Evolutionary conservation across 2,797 vertebrate genomes (phyloP).

Genomic region (Ctenopoma kingsleyae): DNA sequence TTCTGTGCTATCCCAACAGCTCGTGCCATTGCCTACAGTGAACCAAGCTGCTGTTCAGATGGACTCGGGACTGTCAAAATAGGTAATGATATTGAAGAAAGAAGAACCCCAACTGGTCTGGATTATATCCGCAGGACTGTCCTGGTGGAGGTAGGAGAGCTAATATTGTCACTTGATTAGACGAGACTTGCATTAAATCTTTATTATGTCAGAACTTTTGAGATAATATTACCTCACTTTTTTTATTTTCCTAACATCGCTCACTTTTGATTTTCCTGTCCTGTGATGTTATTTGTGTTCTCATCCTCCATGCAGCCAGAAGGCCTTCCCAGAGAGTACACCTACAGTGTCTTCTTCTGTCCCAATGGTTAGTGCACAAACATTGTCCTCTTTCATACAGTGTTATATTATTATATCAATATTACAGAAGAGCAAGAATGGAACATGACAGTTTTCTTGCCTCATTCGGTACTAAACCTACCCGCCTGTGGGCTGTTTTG

Average conservation of each 20-base stretch:
- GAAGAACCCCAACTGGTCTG: slow-evolving; percentile 79
- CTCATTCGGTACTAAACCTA: neutral
- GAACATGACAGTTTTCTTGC: neutral
- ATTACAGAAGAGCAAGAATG: neutral
- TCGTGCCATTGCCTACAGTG: slow-evolving; percentile 90
- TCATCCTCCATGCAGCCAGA: slow-evolving; percentile 85
- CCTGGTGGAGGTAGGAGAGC: slow-evolving; percentile 87
- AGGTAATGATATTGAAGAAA: slow-evolving; percentile 84
- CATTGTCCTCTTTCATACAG: neutral
- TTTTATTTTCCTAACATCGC: neutral
- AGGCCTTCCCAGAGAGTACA: slow-evolving; percentile 91
- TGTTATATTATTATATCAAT: neutral
- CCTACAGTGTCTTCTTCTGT: slow-evolving; percentile 96
- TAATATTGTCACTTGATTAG: neutral
- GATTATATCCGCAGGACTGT: slow-evolving; percentile 90
- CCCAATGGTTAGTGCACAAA: slow-evolving; percentile 89
- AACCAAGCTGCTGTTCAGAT: slow-evolving; percentile 88
- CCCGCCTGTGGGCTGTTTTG: slow-evolving; percentile 1
- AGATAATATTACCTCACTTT: accelerated
- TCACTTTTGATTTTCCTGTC: neutral
- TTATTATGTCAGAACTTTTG: neutral
- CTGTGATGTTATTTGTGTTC: slow-evolving; percentile 15
- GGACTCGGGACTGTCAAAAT: slow-evolving; percentile 81
- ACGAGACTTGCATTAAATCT: neutral
- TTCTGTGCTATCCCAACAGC: slow-evolving; percentile 74